Conservation (phyloP, 2,888 invertebrate species). For the Pogonocherus hispidulus region DNA sequence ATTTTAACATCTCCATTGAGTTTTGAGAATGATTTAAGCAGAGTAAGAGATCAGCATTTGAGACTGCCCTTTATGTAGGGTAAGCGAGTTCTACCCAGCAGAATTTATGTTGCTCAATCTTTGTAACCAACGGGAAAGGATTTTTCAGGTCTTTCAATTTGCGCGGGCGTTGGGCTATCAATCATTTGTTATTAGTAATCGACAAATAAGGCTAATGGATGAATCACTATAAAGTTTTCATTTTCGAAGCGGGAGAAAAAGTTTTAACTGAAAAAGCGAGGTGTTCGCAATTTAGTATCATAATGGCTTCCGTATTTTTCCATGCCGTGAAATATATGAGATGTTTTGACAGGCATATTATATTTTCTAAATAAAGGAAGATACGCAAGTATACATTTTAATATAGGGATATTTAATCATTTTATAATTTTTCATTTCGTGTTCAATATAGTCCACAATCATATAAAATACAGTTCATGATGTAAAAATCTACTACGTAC, state of each 20-base stretch:
- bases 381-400: background rate
- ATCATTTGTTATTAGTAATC: constrained; percentile 57
- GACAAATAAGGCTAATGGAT: constrained; percentile 57
- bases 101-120: constrained; percentile 24
- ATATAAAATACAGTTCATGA: background rate
- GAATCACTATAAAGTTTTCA: constrained; percentile 52
- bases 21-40: constrained; percentile 1
- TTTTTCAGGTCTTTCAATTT: constrained; percentile 50
- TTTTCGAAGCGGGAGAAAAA: constrained; percentile 41
- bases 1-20: background rate
- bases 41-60: constrained; percentile 4
- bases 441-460: background rate
- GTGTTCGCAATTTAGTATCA: constrained; percentile 40
- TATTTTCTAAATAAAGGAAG: constrained; percentile 18
- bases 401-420: background rate
- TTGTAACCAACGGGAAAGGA: constrained; percentile 38
- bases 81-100: background rate
- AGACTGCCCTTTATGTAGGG: background rate
- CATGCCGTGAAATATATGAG: constrained; percentile 10
- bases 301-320: constrained; percentile 31
- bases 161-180: constrained; percentile 51
- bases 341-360: constrained; percentile 17
- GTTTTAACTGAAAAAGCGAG: constrained; percentile 43
- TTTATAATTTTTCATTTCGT: background rate
- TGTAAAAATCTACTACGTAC: too few relatives aligned